Conservation (phyloP, 1,140 invertebrate genomes). For the Tetraneura akinire region DNA sequence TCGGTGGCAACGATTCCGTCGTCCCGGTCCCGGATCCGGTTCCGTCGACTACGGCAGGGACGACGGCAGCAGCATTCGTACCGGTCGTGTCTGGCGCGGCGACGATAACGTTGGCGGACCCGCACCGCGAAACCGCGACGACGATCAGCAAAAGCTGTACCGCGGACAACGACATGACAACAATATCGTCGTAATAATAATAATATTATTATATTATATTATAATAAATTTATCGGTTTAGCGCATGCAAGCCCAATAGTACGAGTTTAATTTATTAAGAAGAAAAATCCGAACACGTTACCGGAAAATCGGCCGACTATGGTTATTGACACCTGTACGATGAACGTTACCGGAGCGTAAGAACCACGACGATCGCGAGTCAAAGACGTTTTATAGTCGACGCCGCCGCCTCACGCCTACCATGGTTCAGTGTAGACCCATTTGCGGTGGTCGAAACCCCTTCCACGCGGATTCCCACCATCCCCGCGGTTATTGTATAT, state of each 20-base stretch:
- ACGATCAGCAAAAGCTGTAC: not conserved
- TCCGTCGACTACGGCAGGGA: too few relatives aligned
- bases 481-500: too few relatives aligned
- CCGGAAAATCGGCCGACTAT: too few relatives aligned
- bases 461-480: not conserved
- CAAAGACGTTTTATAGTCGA: slow-evolving; percentile 37
- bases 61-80: not conserved
- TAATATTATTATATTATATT: too few relatives aligned
- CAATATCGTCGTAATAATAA: not conserved
- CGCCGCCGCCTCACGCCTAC: not conserved
- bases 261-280: too few relatives aligned
- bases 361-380: not conserved
- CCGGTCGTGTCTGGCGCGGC: not conserved
- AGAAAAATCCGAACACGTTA: too few relatives aligned
- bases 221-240: too few relatives aligned
- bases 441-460: not conserved
- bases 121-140: not conserved
- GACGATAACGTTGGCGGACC: not conserved
- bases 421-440: not conserved
- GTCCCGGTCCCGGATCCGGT: not conserved
- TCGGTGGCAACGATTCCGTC: not conserved
- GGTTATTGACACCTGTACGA: too few relatives aligned
- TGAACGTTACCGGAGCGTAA: slow-evolving; percentile 23
- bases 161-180: not conserved
- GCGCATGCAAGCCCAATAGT: not conserved